These are phyloP conservation scores for Virgularia gustaviana DNA, from an alignment of 92 coral and sea anemone genomes.

Conservation along the genomic window DNA sequence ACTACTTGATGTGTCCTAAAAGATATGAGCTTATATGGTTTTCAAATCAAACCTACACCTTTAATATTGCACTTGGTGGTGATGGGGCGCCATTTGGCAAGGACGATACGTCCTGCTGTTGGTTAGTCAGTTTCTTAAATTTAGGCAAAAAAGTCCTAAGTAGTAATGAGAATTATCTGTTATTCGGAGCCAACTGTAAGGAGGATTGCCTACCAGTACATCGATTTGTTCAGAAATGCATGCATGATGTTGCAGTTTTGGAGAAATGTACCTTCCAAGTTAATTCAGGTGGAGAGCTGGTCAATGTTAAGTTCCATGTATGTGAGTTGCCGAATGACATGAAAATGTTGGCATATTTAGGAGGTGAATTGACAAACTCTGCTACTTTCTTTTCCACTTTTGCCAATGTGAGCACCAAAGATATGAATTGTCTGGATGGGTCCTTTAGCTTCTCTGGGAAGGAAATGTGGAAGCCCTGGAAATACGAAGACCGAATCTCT, in stretches of 20 bases:
- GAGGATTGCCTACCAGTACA: neutral
- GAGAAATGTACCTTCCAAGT: neutral
- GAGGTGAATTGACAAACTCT: neutral
- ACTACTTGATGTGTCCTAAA: neutral
- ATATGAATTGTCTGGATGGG: too few relatives aligned
- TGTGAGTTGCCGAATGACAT: too few relatives aligned
- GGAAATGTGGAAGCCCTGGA: too few relatives aligned
- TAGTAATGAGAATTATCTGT: neutral
- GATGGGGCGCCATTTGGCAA: slow-evolving; percentile 10
- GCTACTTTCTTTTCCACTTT: slow-evolving; percentile 5
- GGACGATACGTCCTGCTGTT: neutral
- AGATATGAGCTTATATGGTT: slow-evolving; percentile 8
- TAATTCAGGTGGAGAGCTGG: neutral
- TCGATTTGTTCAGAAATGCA: slow-evolving; percentile 1
- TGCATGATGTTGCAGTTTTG: slow-evolving; percentile 2
- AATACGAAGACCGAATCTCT: too few relatives aligned
- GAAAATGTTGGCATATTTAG: neutral
- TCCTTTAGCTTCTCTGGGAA: too few relatives aligned
- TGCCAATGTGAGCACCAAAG: too few relatives aligned
- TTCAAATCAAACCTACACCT: neutral
- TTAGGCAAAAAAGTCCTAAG: neutral
- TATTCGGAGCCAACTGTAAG: neutral
- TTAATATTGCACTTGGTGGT: neutral
- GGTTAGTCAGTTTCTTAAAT: neutral
- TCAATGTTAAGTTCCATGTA: neutral